These are phyloP conservation scores for Drosophila littoralis DNA, from an alignment of 1,140 invertebrate genomes.

Conservation along the genomic window DNA sequence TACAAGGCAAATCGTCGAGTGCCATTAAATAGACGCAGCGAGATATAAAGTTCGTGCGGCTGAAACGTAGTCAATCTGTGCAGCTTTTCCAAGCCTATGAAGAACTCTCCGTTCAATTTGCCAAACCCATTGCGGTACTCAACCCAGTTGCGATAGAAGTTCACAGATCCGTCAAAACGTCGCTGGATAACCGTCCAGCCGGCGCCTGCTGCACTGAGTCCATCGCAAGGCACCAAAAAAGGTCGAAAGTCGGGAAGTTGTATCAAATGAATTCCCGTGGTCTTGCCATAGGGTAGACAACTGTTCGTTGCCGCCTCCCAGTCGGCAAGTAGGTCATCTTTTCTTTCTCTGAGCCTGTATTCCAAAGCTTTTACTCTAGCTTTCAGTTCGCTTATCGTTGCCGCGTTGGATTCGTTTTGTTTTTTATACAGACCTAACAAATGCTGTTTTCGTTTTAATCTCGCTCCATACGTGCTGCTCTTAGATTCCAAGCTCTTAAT, in stretches of 20 bases:
- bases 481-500: slow-evolving; percentile 53
- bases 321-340: slow-evolving; percentile 65
- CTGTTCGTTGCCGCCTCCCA: slow-evolving; percentile 65
- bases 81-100: slow-evolving; percentile 87
- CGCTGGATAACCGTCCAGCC: slow-evolving; percentile 89
- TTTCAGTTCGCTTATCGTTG: slow-evolving; percentile 45
- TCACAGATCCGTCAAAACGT: slow-evolving; percentile 87
- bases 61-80: slow-evolving; percentile 86
- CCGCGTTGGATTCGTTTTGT: slow-evolving; percentile 37
- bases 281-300: slow-evolving; percentile 49
- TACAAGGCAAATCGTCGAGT: slow-evolving; percentile 87
- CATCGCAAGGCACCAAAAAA: slow-evolving; percentile 62
- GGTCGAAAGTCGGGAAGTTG: slow-evolving; percentile 58
- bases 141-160: slow-evolving; percentile 87
- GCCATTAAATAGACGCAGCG: slow-evolving; percentile 87
- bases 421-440: slow-evolving; percentile 44
- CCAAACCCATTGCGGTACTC: slow-evolving; percentile 89
- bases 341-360: slow-evolving; percentile 52
- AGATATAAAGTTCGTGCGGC: slow-evolving; percentile 87
- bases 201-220: slow-evolving; percentile 42
- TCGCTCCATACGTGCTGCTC: slow-evolving; percentile 47
- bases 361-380: slow-evolving; percentile 34
- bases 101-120: slow-evolving; percentile 87
- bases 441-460: slow-evolving; percentile 60
- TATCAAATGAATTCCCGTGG: slow-evolving; percentile 56